Evolutionary conservation across 2,797 vertebrate genomes (phyloP), one percentile per base, ranked within the genome.

Genomic region (Echiichthys vipera): DNA sequence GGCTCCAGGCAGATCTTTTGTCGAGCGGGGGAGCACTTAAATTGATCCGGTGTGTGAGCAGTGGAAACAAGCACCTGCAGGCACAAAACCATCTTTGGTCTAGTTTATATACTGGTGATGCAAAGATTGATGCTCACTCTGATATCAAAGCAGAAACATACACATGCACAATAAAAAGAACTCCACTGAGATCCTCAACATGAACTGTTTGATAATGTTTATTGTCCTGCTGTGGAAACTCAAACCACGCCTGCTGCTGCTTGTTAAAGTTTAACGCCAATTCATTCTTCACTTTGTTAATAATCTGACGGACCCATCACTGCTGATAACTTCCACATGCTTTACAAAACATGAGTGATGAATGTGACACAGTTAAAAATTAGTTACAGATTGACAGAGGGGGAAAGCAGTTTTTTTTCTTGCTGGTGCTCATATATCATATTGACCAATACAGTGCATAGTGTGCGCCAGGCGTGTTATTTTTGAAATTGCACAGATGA

Each of bases 31-130:
- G 47, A 59, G 57, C 14, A 1, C 12, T 47, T 51, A 69, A 79
- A 81, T 81, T 74, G 82, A 83, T 83, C 71, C 9, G 2, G 14
- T 55, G 42, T 50, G 46, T n/a, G n/a, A 66, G 67, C 49, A 2
- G 76, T 27, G 14, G 27, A 78, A 77, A 61, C 24, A 18, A 8
- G 73, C 15, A 61, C 70, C 76, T 80, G 66, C 63, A 59, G 74
- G 59, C 54, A 32, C 18, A 37, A 56, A 65, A 47, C 64, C 59
- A 62, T 27, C 51, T 71, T 74, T 46, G 46, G 54, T 46, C 18
- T 15, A 36, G 9, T 56, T 67, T 37, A 29, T 29, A 17, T 24
- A 9, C 36, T 40, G 4, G 1, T 1, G 40, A 50, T 27, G 30
- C 14, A 55, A 30, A 51, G 37, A 47, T 15, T 11, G 20, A 46